Percentiles rank a stretch among this genome's conserved stretches.
Conservation (phyloP, 2,113 vertebrate genomes). For the Scomber japonicus region DNA sequence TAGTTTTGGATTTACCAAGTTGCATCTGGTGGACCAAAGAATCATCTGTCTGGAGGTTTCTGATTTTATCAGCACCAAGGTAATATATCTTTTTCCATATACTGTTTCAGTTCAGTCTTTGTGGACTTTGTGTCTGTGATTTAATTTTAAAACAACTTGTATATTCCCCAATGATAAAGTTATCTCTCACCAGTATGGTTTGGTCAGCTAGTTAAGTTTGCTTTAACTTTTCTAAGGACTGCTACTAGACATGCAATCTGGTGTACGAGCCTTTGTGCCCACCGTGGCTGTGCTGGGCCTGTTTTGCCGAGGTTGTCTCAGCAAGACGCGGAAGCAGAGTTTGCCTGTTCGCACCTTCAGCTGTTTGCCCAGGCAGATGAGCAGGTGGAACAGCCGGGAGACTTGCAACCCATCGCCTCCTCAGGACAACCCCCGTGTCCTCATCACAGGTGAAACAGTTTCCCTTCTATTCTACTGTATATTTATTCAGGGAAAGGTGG, state of each 20-base stretch:
- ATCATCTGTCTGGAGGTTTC: slow-evolving; percentile 43
- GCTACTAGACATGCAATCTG: slow-evolving; percentile 66
- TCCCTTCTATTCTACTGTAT: not conserved
- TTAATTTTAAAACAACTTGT: not conserved
- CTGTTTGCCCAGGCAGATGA: slow-evolving; percentile 73
- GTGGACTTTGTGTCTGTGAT: not conserved
- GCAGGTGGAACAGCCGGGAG: slow-evolving; percentile 69
- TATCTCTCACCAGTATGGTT: not conserved
- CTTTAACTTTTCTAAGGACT: slow-evolving; percentile 31
- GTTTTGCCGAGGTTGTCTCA: slow-evolving; percentile 62
- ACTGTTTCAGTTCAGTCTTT: not conserved
- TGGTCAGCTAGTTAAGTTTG: not conserved
- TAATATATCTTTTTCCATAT: slow-evolving; percentile 32
- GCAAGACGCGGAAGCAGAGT: slow-evolving; percentile 9
- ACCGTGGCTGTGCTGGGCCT: slow-evolving; percentile 43
- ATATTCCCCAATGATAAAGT: not conserved
- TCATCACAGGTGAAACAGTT: slow-evolving; percentile 81
- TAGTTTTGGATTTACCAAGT: slow-evolving; percentile 31
- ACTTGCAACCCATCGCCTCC: slow-evolving; percentile 17
- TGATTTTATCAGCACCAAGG: slow-evolving; percentile 64
- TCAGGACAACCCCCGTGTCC: slow-evolving; percentile 78
- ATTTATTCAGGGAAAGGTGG: slow-evolving; percentile 8
- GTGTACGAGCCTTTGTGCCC: slow-evolving; percentile 57
- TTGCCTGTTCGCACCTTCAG: slow-evolving; percentile 48
- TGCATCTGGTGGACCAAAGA: slow-evolving; percentile 48